A percentile compares a stretch with the other conserved stretches of the same genome.
These are phyloP conservation scores for Spongilla lacustris DNA, from an alignment of 37 sponge, comb jelly and placozoan species.

Conservation along the genomic window DNA sequence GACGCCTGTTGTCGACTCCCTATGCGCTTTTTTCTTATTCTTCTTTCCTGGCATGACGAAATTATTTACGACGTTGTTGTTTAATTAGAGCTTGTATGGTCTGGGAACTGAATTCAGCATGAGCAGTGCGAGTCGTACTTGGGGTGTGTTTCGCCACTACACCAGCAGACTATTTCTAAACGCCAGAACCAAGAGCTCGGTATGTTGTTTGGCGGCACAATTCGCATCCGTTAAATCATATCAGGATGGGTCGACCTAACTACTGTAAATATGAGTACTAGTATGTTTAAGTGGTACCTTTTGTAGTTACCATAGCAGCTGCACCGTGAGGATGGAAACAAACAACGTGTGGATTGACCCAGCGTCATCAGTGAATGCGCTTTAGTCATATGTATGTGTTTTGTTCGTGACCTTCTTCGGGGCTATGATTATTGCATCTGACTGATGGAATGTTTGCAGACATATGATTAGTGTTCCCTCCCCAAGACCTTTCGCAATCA, in stretches of 20 bases:
- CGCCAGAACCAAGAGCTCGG: neutral
- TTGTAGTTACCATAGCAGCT: too few relatives aligned
- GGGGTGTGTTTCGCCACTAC: neutral
- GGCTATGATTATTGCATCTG: too few relatives aligned
- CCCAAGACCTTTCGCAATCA: too few relatives aligned
- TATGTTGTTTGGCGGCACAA: neutral
- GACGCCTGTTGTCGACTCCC: neutral
- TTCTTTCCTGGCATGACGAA: neutral
- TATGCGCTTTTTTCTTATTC: constrained; percentile 24
- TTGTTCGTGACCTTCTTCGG: neutral
- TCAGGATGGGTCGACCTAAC: too few relatives aligned
- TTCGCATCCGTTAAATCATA: too few relatives aligned
- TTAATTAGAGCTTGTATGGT: neutral
- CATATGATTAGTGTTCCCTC: neutral
- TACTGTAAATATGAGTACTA: too few relatives aligned
- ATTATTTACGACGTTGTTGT: neutral
- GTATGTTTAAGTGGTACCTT: too few relatives aligned
- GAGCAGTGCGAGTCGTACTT: neutral
- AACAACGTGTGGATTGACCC: too few relatives aligned
- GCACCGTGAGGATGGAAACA: too few relatives aligned
- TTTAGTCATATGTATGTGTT: neutral
- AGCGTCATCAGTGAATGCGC: neutral
- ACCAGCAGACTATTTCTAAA: neutral
- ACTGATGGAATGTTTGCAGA: neutral
- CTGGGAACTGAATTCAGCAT: neutral